A percentile compares a stretch with the other conserved stretches of the same genome.
These are phyloP conservation scores for Drosophila barbarae DNA, from an alignment of 2,888 invertebrate genomes.

Conservation along the genomic window DNA sequence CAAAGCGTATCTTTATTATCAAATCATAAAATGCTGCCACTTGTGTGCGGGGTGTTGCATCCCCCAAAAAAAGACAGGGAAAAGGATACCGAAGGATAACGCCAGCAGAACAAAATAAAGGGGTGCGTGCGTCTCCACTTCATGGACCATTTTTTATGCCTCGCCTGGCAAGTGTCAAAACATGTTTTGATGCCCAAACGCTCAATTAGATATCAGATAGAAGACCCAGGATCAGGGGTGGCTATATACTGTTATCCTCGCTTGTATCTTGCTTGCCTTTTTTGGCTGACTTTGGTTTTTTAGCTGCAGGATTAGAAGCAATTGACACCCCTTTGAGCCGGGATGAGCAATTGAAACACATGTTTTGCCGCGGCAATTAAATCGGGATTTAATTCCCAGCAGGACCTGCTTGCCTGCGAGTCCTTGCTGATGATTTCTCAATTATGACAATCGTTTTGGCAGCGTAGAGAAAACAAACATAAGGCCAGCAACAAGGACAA, in stretches of 20 bases:
- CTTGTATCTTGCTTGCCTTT: background rate
- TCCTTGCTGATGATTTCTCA: constrained; percentile 65
- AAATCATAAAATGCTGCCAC: constrained; percentile 79
- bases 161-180: constrained; percentile 76
- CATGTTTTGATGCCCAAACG: constrained; percentile 75
- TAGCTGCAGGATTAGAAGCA: constrained; percentile 35
- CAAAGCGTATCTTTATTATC: constrained; percentile 76
- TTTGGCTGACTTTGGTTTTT: constrained; percentile 21
- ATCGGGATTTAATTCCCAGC: constrained; percentile 63
- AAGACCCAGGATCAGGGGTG: constrained; percentile 21
- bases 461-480: constrained; percentile 37
- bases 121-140: constrained; percentile 43
- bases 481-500: constrained; percentile 10
- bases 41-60: constrained; percentile 53
- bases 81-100: background rate
- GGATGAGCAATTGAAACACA: constrained; percentile 68
- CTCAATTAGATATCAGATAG: constrained; percentile 49
- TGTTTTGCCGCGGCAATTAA: constrained; percentile 70
- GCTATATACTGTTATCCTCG: constrained; percentile 1
- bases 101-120: constrained; percentile 16
- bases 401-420: constrained; percentile 3
- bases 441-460: constrained; percentile 66
- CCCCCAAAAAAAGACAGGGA: constrained; percentile 25
- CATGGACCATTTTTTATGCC: constrained; percentile 75
- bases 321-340: constrained; percentile 61